These are phyloP conservation scores for Zygaena filipendulae DNA, from an alignment of 2,888 invertebrate species.

Conservation along the genomic window DNA sequence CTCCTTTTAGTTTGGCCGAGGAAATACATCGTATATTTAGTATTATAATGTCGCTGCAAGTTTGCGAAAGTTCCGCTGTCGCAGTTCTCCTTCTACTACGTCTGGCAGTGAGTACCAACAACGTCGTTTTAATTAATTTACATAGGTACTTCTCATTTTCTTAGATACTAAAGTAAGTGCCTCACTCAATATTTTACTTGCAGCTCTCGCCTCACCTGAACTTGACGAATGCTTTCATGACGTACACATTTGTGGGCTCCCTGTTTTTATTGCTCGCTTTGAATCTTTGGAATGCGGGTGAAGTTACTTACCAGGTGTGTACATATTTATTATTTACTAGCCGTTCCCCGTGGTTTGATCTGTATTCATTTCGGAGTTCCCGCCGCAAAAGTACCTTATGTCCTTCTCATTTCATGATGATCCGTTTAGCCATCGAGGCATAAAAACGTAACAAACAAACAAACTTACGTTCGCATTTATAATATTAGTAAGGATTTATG, in stretches of 20 bases:
- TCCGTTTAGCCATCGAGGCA: too few species aligned
- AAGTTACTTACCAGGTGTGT: conserved; percentile 47
- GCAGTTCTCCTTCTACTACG: conserved; percentile 50
- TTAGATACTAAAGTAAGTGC: too few species aligned
- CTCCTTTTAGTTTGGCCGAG: conserved; percentile 35
- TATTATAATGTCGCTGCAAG: conserved; percentile 58
- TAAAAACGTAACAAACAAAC: too few species aligned
- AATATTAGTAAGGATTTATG: too few species aligned
- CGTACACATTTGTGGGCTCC: conserved; percentile 47
- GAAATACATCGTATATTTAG: conserved; percentile 53
- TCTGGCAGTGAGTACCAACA: conserved; percentile 46
- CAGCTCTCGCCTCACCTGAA: conserved; percentile 47
- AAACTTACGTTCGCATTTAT: too few species aligned
- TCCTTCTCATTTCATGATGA: too few species aligned
- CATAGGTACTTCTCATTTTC: not conserved
- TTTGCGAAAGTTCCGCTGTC: conserved; percentile 53
- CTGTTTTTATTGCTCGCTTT: conserved; percentile 45
- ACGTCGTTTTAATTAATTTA: too few species aligned
- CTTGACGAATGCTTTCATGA: conserved; percentile 52
- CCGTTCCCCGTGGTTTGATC: too few species aligned
- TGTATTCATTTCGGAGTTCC: too few species aligned
- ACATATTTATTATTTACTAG: conserved; percentile 2
- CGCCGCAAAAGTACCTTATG: too few species aligned
- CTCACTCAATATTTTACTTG: too few species aligned
- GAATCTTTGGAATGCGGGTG: conserved; percentile 56